These are phyloP conservation scores for Eledona agricola DNA, from an alignment of 2,888 invertebrate genomes.

Conservation along the genomic window DNA sequence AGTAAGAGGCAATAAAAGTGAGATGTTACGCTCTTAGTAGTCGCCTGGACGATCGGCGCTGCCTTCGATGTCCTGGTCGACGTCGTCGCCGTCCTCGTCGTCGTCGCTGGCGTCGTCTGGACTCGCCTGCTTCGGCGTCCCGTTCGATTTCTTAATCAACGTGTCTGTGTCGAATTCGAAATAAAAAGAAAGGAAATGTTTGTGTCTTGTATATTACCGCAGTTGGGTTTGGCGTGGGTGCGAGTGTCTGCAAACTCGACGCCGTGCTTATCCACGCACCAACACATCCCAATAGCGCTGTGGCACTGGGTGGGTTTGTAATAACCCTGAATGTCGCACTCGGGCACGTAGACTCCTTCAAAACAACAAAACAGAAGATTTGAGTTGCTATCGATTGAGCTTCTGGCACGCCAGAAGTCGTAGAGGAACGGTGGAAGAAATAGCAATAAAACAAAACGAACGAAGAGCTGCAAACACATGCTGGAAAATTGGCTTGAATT, in stretches of 20 bases:
- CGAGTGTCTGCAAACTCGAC: slow-evolving; percentile 87
- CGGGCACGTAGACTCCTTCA: slow-evolving; percentile 78
- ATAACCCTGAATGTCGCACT: slow-evolving; percentile 87
- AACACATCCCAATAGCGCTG: slow-evolving; percentile 86
- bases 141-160: slow-evolving; percentile 43
- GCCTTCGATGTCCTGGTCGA: slow-evolving; percentile 75
- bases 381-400: no score
- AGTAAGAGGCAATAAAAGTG: slow-evolving; percentile 44
- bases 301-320: slow-evolving; percentile 89
- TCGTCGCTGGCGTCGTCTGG: slow-evolving; percentile 71
- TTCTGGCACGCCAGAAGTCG: no score
- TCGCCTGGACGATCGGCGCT: slow-evolving; percentile 81
- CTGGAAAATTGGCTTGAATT: no score
- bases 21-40: slow-evolving; percentile 66
- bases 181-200: not conserved
- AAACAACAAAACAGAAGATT: slow-evolving; percentile 12
- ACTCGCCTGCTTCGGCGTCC: slow-evolving; percentile 42
- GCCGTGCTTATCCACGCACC: slow-evolving; percentile 94
- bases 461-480: no score
- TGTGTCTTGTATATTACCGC: slow-evolving; percentile 67
- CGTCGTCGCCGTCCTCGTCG: slow-evolving; percentile 78
- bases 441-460: no score
- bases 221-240: slow-evolving; percentile 81
- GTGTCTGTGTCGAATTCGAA: slow-evolving; percentile 40
- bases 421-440: no score